phyloP scores from a whole-genome alignment of 64 coral and sea anemone genomes.

The Porites australiensis region DNA sequence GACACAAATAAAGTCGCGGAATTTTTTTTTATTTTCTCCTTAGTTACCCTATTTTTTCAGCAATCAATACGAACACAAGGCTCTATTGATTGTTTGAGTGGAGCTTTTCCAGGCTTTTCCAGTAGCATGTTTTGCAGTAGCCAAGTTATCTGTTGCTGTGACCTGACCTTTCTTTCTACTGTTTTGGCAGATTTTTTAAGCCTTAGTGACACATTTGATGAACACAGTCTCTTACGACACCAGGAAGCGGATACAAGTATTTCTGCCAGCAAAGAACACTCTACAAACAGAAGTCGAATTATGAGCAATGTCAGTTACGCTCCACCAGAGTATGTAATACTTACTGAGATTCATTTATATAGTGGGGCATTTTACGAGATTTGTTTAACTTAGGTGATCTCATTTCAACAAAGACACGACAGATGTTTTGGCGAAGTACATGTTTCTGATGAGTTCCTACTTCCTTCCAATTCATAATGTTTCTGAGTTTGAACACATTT shows the following conservation, averaged over 20 bases:
- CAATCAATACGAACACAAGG: too few relatives aligned
- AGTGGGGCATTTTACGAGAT: neutral
- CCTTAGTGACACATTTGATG: slow-evolving; percentile 93
- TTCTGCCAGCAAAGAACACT: slow-evolving; percentile 47
- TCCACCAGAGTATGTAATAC: slow-evolving; percentile 75
- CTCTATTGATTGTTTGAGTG: too few relatives aligned
- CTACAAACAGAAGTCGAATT: slow-evolving; percentile 72
- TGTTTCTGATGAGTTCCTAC: too few relatives aligned
- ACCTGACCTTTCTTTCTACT: neutral
- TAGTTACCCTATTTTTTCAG: too few relatives aligned
- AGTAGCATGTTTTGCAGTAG: neutral
- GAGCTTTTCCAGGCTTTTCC: too few relatives aligned
- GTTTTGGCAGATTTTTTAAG: slow-evolving; percentile 74
- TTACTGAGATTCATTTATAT: neutral
- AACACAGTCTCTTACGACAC: slow-evolving; percentile 66
- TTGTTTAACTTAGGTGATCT: too few relatives aligned
- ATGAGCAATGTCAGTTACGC: slow-evolving; percentile 91
- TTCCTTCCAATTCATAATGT: too few relatives aligned
- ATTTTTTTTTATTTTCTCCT: too few relatives aligned
- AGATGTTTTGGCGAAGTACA: too few relatives aligned
- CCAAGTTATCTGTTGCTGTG: neutral
- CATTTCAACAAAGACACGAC: too few relatives aligned
- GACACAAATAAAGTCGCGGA: too few relatives aligned
- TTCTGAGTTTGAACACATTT: too few relatives aligned
- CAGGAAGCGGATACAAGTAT: slow-evolving; percentile 21